phyloP scores from a whole-genome alignment of 2,113 vertebrate species.

The Trichechus manatus region DNA sequence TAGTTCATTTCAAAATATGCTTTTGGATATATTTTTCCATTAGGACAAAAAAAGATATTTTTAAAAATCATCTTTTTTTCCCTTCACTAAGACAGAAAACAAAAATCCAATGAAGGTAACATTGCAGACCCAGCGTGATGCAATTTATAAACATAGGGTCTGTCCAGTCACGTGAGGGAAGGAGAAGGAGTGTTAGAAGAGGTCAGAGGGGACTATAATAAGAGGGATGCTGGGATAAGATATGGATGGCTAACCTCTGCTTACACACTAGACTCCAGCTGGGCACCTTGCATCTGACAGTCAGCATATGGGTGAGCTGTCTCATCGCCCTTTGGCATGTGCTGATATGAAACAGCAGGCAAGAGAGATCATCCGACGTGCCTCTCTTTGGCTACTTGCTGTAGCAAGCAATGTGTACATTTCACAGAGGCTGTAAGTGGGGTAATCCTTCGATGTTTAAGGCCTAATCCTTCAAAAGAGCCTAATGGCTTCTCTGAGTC shows the following conservation, averaged over 20 bases:
- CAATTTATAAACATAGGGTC: background rate
- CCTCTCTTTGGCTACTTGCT: background rate
- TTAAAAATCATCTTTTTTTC: background rate
- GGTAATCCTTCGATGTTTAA: background rate
- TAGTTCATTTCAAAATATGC: background rate
- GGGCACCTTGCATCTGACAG: background rate
- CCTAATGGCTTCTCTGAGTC: background rate
- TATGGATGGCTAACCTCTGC: background rate
- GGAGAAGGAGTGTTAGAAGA: background rate
- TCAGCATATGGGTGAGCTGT: background rate
- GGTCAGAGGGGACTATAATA: too few relatives aligned
- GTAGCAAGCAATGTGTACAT: background rate
- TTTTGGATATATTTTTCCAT: background rate
- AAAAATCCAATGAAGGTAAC: background rate
- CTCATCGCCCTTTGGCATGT: background rate
- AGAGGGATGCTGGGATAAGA: background rate
- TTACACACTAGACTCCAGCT: background rate
- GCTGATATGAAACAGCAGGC: background rate
- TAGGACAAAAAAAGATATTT: background rate
- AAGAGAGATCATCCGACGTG: background rate
- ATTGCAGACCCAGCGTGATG: background rate
- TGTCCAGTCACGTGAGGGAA: background rate
- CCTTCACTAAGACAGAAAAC: background rate
- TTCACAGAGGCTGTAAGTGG: background rate
- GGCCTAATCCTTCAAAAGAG: background rate